Conservation (phyloP, 2,888 invertebrate genomes). For the Tricholauxania praeusta region DNA sequence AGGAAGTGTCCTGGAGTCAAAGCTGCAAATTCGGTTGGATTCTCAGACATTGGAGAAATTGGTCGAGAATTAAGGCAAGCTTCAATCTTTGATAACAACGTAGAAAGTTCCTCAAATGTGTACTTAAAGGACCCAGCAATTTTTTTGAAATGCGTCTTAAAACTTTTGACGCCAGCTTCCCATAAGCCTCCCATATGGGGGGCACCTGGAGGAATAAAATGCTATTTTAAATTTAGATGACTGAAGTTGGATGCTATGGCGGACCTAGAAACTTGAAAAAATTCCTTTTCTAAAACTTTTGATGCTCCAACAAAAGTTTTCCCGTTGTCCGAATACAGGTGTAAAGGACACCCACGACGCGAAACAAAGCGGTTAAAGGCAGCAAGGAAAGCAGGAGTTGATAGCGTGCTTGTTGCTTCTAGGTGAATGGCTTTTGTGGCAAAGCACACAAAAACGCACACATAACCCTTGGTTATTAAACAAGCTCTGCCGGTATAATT, state of each 20-base stretch:
- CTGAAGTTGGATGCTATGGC: too few relatives aligned
- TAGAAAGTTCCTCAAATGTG: constrained; percentile 41
- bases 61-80: constrained; percentile 38
- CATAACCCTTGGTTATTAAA: too few relatives aligned
- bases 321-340: too few relatives aligned
- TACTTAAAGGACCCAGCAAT: constrained; percentile 29
- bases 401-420: too few relatives aligned
- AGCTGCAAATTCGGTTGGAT: background rate
- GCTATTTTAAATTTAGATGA: constrained; percentile 32
- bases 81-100: constrained; percentile 11
- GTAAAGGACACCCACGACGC: too few relatives aligned
- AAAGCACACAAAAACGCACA: too few relatives aligned
- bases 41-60: constrained; percentile 17
- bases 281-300: constrained; percentile 28
- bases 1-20: constrained; percentile 37
- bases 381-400: too few relatives aligned
- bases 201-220: constrained; percentile 38
- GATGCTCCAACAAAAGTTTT: constrained; percentile 38
- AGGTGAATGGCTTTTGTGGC: too few relatives aligned
- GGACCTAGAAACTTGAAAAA: constrained; percentile 15
- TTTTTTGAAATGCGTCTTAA: constrained; percentile 39
- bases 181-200: constrained; percentile 30
- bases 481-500: too few relatives aligned
- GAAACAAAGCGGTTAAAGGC: too few relatives aligned
- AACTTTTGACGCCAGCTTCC: constrained; percentile 40